Percentiles rank a stretch among this genome's conserved stretches.
Evolutionary conservation across 2,113 vertebrate genomes (phyloP).

Genomic region (Lasiurus borealis): DNA sequence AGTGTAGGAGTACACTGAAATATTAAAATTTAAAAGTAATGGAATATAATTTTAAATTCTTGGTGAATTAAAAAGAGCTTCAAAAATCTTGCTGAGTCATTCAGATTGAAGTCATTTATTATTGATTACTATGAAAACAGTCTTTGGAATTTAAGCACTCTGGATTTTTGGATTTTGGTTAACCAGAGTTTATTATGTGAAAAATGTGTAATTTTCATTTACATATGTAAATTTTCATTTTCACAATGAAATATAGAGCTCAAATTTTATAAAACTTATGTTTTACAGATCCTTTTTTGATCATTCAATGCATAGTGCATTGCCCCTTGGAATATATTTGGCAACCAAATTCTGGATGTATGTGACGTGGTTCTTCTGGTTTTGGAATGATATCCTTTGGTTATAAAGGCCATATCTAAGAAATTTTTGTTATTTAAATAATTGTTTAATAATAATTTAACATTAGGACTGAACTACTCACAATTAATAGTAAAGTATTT

Average conservation of each 20-base stretch:
- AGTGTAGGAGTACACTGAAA: slow-evolving; percentile 11
- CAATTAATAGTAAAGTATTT: background rate
- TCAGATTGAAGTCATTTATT: slow-evolving; percentile 46
- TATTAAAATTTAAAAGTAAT: slow-evolving; percentile 19
- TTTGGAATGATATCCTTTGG: slow-evolving; percentile 99
- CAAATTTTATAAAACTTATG: slow-evolving; percentile 45
- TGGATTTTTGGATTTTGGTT: slow-evolving; percentile 13
- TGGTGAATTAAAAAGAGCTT: slow-evolving; percentile 33
- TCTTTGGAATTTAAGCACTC: background rate
- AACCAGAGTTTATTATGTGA: background rate
- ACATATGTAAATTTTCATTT: background rate
- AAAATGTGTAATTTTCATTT: slow-evolving; percentile 51
- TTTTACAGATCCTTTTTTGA: slow-evolving; percentile 97
- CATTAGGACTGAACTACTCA: background rate
- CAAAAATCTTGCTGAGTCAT: background rate
- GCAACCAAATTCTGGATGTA: slow-evolving; percentile 99
- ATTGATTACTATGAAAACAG: background rate
- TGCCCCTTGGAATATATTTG: slow-evolving; percentile 99
- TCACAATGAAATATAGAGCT: slow-evolving; percentile 50
- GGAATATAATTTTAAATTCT: slow-evolving; percentile 42
- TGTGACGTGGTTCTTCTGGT: slow-evolving; percentile 99
- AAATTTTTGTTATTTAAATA: slow-evolving; percentile 38
- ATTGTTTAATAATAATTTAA: slow-evolving; percentile 44
- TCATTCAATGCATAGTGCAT: slow-evolving; percentile 99
- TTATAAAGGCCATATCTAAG: slow-evolving; percentile 43